Percentiles rank a stretch among this genome's conserved stretches.
Evolutionary conservation across 1,140 invertebrate genomes (phyloP).

Genomic region (Drosophila nebulosa): DNA sequence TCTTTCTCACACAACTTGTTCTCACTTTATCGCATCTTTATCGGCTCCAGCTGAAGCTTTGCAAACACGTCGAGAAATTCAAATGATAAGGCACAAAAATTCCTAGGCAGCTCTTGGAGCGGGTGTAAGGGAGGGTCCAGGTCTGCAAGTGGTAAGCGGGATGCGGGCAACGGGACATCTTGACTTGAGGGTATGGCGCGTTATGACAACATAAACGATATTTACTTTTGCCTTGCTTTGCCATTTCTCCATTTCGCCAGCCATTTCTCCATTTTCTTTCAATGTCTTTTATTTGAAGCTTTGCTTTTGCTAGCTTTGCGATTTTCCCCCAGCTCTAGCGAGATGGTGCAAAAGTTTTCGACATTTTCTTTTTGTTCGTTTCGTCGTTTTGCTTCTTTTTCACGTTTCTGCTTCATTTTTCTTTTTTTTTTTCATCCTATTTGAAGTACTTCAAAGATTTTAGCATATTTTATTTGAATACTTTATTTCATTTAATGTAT

Average conservation of each 20-base stretch:
- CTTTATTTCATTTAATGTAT: conserved; percentile 75
- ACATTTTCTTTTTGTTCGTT: conserved; percentile 46
- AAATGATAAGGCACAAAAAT: conserved; percentile 63
- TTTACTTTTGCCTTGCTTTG: conserved; percentile 67
- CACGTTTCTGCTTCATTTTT: conserved; percentile 42
- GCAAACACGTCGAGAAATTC: conserved; percentile 72
- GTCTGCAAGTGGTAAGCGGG: background rate
- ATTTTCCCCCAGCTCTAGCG: conserved; percentile 17
- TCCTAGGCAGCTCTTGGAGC: conserved; percentile 12
- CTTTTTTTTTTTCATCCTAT: conserved; percentile 64
- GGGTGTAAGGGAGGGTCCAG: no score
- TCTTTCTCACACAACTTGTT: conserved; percentile 49
- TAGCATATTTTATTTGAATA: conserved; percentile 80
- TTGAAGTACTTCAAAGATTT: conserved; percentile 78
- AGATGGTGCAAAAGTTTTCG: conserved; percentile 55
- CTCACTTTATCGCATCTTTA: conserved; percentile 78
- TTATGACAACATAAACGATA: conserved; percentile 79
- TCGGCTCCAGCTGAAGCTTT: conserved; percentile 51
- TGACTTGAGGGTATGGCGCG: conserved; percentile 66
- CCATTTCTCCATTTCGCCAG: conserved; percentile 32
- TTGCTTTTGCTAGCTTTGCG: conserved; percentile 32
- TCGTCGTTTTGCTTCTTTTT: conserved; percentile 28
- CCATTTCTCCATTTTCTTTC: conserved; percentile 38
- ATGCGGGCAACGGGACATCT: background rate
- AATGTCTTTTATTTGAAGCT: conserved; percentile 43